Conservation (phyloP, 2,888 invertebrate genomes). For the Temnothorax unifasciatus region DNA sequence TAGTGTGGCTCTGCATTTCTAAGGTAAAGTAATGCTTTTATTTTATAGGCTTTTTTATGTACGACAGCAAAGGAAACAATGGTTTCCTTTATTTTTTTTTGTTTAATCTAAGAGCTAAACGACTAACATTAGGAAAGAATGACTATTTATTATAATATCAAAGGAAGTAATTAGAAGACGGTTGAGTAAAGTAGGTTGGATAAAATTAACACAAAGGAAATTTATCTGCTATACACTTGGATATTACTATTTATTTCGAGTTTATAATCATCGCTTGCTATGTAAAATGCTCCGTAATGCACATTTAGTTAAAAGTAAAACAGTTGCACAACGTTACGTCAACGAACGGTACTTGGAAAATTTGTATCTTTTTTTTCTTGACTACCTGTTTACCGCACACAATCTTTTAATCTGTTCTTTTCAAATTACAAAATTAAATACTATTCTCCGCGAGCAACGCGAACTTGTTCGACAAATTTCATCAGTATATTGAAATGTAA, state of each 20-base stretch:
- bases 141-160: background rate
- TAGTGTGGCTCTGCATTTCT: conserved; percentile 51
- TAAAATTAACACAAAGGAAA: background rate
- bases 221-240: background rate
- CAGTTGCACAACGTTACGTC: background rate
- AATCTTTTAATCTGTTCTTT: conserved; percentile 33
- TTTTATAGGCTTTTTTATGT: background rate
- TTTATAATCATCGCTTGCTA: background rate
- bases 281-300: background rate
- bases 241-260: background rate
- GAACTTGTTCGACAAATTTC: background rate
- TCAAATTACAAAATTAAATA: conserved; percentile 1
- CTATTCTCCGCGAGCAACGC: background rate
- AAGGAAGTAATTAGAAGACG: background rate
- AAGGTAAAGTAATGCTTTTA: conserved; percentile 58
- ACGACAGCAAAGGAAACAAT: conserved; percentile 23
- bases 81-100: background rate
- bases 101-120: background rate
- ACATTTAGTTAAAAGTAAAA: conserved; percentile 19
- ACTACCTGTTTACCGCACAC: background rate
- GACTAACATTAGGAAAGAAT: background rate
- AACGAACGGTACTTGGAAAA: background rate
- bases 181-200: background rate
- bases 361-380: background rate
- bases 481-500: background rate